Conservation (phyloP, 37 sponge, comb jelly and placozoan species). For the Halisarca cf. caerulea region DNA sequence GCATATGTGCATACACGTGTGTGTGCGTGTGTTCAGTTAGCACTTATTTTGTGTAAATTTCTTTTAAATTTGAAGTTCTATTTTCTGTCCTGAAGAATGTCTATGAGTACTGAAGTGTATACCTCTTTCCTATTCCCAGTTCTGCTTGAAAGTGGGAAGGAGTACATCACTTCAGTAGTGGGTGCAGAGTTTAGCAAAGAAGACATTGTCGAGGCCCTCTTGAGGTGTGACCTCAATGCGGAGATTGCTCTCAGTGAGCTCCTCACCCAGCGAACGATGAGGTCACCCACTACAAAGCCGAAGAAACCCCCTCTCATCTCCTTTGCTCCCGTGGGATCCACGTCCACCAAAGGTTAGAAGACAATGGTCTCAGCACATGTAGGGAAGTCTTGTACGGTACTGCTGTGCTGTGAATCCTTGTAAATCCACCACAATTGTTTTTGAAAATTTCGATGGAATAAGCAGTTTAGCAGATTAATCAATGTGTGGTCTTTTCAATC, state of each 20-base stretch:
- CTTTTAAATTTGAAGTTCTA: not conserved
- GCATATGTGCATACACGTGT: not conserved
- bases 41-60: not conserved
- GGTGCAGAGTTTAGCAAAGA: conserved; percentile 20
- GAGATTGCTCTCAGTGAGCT: conserved; percentile 22
- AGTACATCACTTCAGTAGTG: conserved; percentile 20
- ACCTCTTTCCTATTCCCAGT: not conserved
- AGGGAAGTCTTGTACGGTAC: no score
- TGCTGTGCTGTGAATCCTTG: no score
- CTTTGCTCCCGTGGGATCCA: not conserved
- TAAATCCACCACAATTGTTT: no score
- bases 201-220: conserved; percentile 32
- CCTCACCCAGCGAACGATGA: not conserved
- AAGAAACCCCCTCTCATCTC: not conserved
- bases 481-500: no score
- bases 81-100: not conserved
- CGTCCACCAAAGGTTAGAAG: conserved; percentile 17
- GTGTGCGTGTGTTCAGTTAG: not conserved
- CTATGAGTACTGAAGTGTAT: not conserved
- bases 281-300: not conserved
- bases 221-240: conserved; percentile 23
- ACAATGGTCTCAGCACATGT: no score
- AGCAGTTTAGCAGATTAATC: no score
- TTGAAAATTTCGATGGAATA: no score
- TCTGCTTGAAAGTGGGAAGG: conserved; percentile 16